Percentiles rank a stretch among this genome's conserved stretches.
These are phyloP conservation scores for Margarornis squamiger DNA, from an alignment of 2,797 vertebrate species.

Conservation along the genomic window DNA sequence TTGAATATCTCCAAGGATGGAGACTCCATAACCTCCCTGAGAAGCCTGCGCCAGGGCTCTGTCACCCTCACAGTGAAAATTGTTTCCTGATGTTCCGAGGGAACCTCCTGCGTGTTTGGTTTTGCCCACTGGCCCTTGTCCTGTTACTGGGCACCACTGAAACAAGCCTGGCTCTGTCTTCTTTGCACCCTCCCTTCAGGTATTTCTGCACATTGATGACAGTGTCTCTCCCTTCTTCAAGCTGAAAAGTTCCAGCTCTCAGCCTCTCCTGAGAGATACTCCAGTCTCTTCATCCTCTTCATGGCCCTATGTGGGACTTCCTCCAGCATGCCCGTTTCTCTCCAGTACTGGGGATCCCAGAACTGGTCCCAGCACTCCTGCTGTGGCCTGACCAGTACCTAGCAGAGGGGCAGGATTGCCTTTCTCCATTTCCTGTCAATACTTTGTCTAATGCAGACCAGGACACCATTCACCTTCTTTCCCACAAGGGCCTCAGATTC, in stretches of 20 bases:
- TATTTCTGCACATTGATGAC: background rate
- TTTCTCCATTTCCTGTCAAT: background rate
- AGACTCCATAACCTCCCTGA: background rate
- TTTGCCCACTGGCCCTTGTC: background rate
- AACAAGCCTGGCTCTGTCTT: background rate
- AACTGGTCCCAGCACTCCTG: background rate
- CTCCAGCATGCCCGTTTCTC: background rate
- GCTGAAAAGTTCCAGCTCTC: background rate
- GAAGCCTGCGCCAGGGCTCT: background rate
- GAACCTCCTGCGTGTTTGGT: background rate
- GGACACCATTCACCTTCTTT: background rate
- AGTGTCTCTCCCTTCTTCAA: background rate
- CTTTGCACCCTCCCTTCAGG: background rate
- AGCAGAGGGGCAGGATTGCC: background rate
- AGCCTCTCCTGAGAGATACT: background rate
- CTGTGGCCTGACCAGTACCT: background rate
- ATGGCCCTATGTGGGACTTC: background rate
- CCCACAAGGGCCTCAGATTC: background rate
- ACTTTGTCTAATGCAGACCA: background rate
- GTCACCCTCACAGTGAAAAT: background rate
- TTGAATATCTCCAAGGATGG: background rate
- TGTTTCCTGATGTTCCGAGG: background rate
- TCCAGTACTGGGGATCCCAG: background rate
- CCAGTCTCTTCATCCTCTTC: background rate
- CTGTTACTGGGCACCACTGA: background rate